phyloP scores from a whole-genome alignment of 2,113 vertebrate genomes.

The Hydrolagus affinis region DNA sequence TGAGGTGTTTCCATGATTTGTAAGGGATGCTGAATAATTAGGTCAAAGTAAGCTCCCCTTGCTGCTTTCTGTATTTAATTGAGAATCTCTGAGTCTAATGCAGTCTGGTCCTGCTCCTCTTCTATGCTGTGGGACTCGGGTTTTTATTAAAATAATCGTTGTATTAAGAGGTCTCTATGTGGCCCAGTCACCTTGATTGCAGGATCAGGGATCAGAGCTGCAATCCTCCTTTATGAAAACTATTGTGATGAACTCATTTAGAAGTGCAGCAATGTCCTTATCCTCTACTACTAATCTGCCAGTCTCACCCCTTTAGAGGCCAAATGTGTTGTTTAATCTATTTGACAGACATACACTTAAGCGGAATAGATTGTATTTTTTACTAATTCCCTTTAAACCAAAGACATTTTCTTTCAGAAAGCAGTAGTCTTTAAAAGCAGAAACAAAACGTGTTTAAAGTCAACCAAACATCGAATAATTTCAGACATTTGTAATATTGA shows the following conservation, averaged over 20 bases:
- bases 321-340: background rate
- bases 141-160: background rate
- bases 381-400: too few relatives aligned
- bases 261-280: background rate
- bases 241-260: background rate
- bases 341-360: background rate
- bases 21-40: background rate
- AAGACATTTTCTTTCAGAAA: background rate
- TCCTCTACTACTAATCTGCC: background rate
- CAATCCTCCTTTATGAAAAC: background rate
- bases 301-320: background rate
- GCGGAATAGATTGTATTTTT: too few relatives aligned
- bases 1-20: background rate
- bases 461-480: background rate
- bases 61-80: background rate
- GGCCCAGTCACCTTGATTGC: background rate
- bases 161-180: background rate
- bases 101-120: background rate
- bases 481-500: background rate
- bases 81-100: background rate
- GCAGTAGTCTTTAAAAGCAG: background rate
- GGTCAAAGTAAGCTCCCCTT: background rate
- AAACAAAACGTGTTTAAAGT: background rate
- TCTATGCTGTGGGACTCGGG: background rate
- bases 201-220: background rate